These are phyloP conservation scores for Atherinomorus stipes DNA, from an alignment of 2,113 vertebrate genomes.

Conservation along the genomic window DNA sequence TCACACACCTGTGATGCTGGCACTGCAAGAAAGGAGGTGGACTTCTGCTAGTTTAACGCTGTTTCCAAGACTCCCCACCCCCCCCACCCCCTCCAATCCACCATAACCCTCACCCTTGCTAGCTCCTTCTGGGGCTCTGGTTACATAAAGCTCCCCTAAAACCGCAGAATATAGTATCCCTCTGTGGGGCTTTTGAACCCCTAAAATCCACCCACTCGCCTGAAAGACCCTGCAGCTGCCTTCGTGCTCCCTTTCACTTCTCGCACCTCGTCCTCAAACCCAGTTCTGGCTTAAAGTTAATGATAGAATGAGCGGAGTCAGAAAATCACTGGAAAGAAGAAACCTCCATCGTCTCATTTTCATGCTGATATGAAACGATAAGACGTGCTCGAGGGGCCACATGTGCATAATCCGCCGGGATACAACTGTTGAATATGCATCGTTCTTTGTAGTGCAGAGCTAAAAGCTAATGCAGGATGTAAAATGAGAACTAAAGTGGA, in stretches of 20 bases:
- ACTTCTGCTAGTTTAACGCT: slow-evolving; percentile 30
- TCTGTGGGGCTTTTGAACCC: slow-evolving; percentile 60
- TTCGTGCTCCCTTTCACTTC: slow-evolving; percentile 34
- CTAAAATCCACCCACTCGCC: slow-evolving; percentile 37
- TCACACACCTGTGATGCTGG: slow-evolving; percentile 74
- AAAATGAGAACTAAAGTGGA: slow-evolving; percentile 74
- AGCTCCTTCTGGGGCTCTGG: slow-evolving; percentile 49
- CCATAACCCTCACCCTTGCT: slow-evolving; percentile 2
- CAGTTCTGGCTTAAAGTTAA: slow-evolving; percentile 16
- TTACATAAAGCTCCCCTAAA: slow-evolving; percentile 72
- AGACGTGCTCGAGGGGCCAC: slow-evolving; percentile 38
- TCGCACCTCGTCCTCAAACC: slow-evolving; percentile 46
- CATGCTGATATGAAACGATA: slow-evolving; percentile 54
- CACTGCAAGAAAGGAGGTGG: slow-evolving; percentile 63
- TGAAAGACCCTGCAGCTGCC: slow-evolving; percentile 24
- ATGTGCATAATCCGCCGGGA: slow-evolving; percentile 40
- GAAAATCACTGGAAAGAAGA: slow-evolving; percentile 20
- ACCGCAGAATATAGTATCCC: slow-evolving; percentile 58
- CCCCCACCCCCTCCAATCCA: neutral
- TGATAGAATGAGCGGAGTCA: slow-evolving; percentile 7
- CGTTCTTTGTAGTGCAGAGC: slow-evolving; percentile 67
- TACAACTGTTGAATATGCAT: slow-evolving; percentile 70
- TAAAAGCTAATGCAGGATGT: slow-evolving; percentile 66
- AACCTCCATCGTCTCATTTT: slow-evolving; percentile 15
- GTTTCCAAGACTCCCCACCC: slow-evolving; percentile 23